Evolutionary conservation across 1,140 invertebrate genomes (phyloP).

Genomic region (Phocides pigmalion): DNA sequence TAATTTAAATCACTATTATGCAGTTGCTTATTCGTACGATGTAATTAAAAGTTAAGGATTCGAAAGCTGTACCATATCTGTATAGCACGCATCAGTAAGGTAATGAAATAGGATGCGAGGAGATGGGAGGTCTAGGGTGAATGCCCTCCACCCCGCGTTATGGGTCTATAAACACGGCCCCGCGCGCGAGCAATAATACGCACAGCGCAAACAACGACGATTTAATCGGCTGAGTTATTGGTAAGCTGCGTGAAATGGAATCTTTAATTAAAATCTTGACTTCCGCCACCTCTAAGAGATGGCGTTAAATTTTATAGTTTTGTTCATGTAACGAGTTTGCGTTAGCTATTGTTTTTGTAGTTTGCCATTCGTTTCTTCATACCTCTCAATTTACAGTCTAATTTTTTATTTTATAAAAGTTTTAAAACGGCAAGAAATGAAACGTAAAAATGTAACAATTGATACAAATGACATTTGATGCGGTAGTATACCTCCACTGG

Average conservation of each 20-base stretch:
- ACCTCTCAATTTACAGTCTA: too few relatives aligned
- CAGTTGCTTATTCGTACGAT: background rate
- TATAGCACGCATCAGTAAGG: background rate
- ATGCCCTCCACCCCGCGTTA: constrained; percentile 7
- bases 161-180: constrained; percentile 7
- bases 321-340: too few relatives aligned
- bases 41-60: constrained; percentile 16
- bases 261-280: constrained; percentile 33
- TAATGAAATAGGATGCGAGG: constrained; percentile 7
- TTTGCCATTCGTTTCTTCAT: too few relatives aligned
- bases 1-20: background rate
- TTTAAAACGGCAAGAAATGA: too few relatives aligned
- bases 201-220: constrained; percentile 19
- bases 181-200: background rate
- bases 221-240: constrained; percentile 31
- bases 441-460: too few relatives aligned
- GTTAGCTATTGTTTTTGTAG: too few relatives aligned
- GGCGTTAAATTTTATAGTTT: background rate
- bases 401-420: too few relatives aligned
- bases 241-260: constrained; percentile 25
- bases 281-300: background rate
- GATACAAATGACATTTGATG: too few relatives aligned
- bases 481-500: too few relatives aligned
- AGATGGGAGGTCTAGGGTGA: constrained; percentile 12
- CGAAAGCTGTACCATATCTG: background rate